Conservation (phyloP, 1,140 invertebrate genomes). For the Galleria mellonella region DNA sequence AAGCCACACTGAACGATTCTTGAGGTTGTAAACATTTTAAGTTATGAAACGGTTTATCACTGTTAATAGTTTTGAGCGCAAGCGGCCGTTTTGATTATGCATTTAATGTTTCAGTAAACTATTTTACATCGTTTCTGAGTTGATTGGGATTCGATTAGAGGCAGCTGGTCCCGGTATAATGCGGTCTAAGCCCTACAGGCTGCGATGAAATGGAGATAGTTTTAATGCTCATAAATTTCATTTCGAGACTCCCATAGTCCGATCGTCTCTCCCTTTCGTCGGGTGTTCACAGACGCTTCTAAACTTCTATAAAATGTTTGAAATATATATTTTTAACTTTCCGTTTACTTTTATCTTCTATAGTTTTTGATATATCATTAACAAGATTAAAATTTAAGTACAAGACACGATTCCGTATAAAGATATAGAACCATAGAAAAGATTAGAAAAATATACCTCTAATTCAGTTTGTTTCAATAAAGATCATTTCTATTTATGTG, state of each 20-base stretch:
- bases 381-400: not conserved
- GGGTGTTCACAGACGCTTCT: conserved; percentile 39
- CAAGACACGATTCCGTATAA: too few relatives aligned
- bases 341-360: not conserved
- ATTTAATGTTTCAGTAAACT: conserved; percentile 56
- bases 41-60: conserved; percentile 40
- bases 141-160: conserved; percentile 63
- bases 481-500: too few relatives aligned
- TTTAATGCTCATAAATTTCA: conserved; percentile 68
- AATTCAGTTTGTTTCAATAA: too few relatives aligned
- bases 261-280: conserved; percentile 52
- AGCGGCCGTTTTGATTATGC: conserved; percentile 53
- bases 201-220: conserved; percentile 59
- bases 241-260: conserved; percentile 38
- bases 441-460: too few relatives aligned
- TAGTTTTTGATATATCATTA: not conserved
- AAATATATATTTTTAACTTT: not conserved
- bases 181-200: conserved; percentile 37
- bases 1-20: too few relatives aligned
- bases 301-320: conserved; percentile 14
- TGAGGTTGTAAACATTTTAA: conserved; percentile 21
- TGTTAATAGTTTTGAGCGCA: conserved; percentile 36
- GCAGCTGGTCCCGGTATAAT: conserved; percentile 37
- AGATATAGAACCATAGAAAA: too few relatives aligned
- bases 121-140: conserved; percentile 50